These are phyloP conservation scores for Eurosta solidaginis DNA, from an alignment of 1,140 invertebrate genomes.

Conservation along the genomic window DNA sequence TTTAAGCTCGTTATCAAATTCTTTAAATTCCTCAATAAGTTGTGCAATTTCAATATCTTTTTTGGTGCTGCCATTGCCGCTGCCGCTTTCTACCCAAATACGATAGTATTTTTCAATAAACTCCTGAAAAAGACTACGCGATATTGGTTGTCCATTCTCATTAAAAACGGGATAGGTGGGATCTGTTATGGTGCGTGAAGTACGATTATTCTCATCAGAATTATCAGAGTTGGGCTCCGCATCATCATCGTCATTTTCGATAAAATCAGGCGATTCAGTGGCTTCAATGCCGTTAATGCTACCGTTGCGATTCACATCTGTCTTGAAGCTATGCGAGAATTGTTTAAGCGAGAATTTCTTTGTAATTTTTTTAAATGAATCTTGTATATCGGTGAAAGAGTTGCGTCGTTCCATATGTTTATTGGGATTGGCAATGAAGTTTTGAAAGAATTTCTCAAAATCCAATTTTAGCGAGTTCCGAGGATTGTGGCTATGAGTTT, in stretches of 20 bases:
- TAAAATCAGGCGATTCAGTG: constrained; percentile 47
- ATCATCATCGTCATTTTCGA: constrained; percentile 57
- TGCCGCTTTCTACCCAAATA: constrained; percentile 41
- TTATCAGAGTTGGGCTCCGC: constrained; percentile 32
- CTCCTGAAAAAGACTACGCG: constrained; percentile 72
- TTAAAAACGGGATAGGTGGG: constrained; percentile 77
- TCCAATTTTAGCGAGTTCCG: constrained; percentile 43
- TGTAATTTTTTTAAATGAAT: constrained; percentile 63
- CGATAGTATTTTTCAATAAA: constrained; percentile 66
- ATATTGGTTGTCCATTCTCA: constrained; percentile 72
- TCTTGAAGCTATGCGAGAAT: constrained; percentile 44
- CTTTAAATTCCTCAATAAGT: constrained; percentile 53
- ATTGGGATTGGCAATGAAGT: constrained; percentile 53
- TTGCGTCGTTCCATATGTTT: constrained; percentile 53
- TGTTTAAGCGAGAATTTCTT: constrained; percentile 61
- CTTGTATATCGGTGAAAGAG: constrained; percentile 64
- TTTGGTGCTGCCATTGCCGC: constrained; percentile 45
- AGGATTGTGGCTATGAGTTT: background rate
- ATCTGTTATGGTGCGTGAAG: constrained; percentile 74
- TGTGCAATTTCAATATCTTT: constrained; percentile 51
- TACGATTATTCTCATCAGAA: constrained; percentile 37
- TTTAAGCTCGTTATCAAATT: constrained; percentile 61
- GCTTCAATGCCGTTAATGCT: constrained; percentile 38
- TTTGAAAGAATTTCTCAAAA: constrained; percentile 57
- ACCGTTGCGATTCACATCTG: constrained; percentile 53